Evolutionary conservation across 2,797 vertebrate genomes (phyloP), one percentile per base, ranked within the genome.

Genomic region (Megaceryle alcyon): DNA sequence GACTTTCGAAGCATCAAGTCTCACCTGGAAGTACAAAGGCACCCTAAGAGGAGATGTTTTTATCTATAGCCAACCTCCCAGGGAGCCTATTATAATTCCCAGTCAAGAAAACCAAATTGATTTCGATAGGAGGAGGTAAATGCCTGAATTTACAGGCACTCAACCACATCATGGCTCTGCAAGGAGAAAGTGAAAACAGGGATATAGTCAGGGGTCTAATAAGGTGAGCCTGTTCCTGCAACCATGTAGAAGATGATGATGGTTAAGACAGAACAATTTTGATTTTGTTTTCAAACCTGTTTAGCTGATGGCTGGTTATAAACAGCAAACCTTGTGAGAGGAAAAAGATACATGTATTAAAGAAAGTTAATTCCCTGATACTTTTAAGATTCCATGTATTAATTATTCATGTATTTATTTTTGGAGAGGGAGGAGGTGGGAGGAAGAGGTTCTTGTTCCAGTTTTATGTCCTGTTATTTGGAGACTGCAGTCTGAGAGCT

Each of bases 351-450:
- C 20, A 14, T 75, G 31, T 82, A 71, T 57, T 68, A 49, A 86
- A 86, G 54, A 79, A 94, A 90, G 76, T 57, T 65, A 95, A 86
- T 86, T 94, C 19, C 26, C 72, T 78, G 61, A 43, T 66, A 81
- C 35, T 86, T 86, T 94, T 75, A 83, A 63, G 80, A 86, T 91
- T 81, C 54, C 18, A 14, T 79, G 35, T 77, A 88, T 96, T 90
- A 88, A 76, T 95, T 94, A 95, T 95, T 96, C 77, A 88, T 76
- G 73, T 65, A 35, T 88, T 95, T 95, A 88, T 95, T 96, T 97
- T 70, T 92, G 77, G 86, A 88, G 86, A 94, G 54, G 83, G 77
- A 84, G 73, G 56, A 91, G 57, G 90, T 91, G 70, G 88, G 61
- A 94, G 51, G 41, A 92, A 90, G 82, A 88, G 66, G 41, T 71